Evolutionary conservation across 2,888 invertebrate genomes (phyloP).

Genomic region (Drosophila glabriapex): DNA sequence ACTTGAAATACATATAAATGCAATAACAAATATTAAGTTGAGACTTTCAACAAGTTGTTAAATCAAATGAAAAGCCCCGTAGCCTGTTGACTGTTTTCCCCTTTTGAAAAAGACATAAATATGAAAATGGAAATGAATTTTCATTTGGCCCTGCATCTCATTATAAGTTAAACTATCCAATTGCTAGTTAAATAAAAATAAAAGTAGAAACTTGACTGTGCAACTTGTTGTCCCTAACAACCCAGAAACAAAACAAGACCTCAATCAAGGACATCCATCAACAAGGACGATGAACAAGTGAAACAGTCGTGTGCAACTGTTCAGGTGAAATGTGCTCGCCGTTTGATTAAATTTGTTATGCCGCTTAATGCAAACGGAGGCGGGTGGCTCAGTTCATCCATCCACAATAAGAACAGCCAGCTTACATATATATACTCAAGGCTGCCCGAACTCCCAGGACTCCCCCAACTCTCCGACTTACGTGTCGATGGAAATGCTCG

Average conservation of each 20-base stretch:
- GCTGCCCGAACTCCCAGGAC: background rate
- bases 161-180: slow-evolving; percentile 13
- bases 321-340: slow-evolving; percentile 45
- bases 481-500: slow-evolving; percentile 19
- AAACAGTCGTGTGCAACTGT: slow-evolving; percentile 35
- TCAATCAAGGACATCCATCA: slow-evolving; percentile 55
- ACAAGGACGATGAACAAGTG: slow-evolving; percentile 52
- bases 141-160: background rate
- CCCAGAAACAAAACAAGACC: background rate
- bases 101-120: slow-evolving; percentile 10
- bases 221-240: slow-evolving; percentile 27
- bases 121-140: slow-evolving; percentile 17
- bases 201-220: slow-evolving; percentile 27
- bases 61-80: background rate
- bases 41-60: background rate
- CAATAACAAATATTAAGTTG: background rate
- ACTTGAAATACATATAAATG: background rate
- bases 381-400: slow-evolving; percentile 5
- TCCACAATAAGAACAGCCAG: background rate
- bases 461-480: background rate
- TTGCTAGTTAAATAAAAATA: slow-evolving; percentile 13
- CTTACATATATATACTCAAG: background rate
- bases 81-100: background rate
- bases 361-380: slow-evolving; percentile 29
- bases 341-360: slow-evolving; percentile 70